Percentiles rank a stretch among this genome's conserved stretches.
Conservation (phyloP, 2,113 vertebrate genomes). For the Leucosticte australis region DNA sequence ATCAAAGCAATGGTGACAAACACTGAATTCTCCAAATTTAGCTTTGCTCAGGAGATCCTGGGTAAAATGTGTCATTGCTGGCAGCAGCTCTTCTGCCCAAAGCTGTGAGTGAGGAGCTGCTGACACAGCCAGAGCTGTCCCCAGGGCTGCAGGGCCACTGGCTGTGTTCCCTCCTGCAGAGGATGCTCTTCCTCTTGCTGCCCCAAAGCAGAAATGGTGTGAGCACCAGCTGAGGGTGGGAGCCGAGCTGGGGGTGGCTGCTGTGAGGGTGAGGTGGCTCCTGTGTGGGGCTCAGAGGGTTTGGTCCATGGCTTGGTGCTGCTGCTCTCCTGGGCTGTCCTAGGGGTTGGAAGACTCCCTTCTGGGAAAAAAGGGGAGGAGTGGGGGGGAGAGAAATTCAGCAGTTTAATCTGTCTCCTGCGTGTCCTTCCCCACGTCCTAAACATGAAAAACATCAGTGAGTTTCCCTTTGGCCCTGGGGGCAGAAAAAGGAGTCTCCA, state of each 20-base stretch:
- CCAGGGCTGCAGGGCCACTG: fast-evolving
- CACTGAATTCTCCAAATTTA: background rate
- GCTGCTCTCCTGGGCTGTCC: background rate
- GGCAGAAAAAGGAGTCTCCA: conserved; percentile 32
- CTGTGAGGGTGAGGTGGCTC: fast-evolving
- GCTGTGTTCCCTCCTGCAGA: background rate
- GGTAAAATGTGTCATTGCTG: background rate
- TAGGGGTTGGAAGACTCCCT: background rate
- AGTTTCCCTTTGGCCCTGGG: conserved; percentile 7
- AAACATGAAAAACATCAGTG: conserved; percentile 35
- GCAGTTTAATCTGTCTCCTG: background rate
- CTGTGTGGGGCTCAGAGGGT: background rate
- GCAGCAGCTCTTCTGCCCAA: background rate
- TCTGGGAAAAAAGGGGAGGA: background rate
- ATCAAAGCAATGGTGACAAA: background rate
- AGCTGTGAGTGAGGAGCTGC: background rate
- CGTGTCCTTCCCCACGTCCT: conserved; percentile 3
- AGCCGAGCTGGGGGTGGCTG: background rate
- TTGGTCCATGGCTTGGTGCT: background rate
- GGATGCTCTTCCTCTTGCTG: background rate
- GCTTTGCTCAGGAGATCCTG: background rate
- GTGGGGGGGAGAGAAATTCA: background rate
- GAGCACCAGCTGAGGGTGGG: background rate
- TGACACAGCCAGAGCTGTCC: background rate
- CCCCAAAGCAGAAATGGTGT: fast-evolving